These are phyloP conservation scores for Diplodus sargus DNA, from an alignment of 2,797 vertebrate genomes.

Conservation along the genomic window DNA sequence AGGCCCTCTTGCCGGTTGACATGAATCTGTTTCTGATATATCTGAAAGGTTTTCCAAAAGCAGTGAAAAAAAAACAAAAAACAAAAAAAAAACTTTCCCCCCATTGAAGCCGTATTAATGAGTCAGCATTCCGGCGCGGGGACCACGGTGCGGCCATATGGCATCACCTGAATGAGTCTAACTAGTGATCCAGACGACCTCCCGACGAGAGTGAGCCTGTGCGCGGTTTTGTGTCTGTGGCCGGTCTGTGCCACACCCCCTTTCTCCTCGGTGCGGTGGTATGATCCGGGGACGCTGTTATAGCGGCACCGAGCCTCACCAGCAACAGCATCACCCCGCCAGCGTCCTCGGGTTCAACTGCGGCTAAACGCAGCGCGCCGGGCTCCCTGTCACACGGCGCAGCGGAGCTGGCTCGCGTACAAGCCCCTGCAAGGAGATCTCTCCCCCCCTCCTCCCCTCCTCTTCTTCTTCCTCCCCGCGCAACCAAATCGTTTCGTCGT, in stretches of 20 bases:
- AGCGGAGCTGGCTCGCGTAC: conserved; percentile 56
- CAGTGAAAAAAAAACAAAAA: background rate
- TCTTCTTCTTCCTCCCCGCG: conserved; percentile 36
- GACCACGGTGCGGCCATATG: conserved; percentile 62
- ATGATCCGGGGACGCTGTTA: conserved; percentile 84
- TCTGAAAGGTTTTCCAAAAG: background rate
- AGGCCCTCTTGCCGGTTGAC: too few species aligned
- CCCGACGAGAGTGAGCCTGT: conserved; percentile 53
- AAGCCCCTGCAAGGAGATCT: conserved; percentile 53
- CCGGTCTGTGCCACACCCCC: conserved; percentile 83
- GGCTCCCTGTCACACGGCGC: conserved; percentile 69
- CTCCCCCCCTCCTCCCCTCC: background rate
- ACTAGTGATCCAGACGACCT: conserved; percentile 71
- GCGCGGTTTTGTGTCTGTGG: conserved; percentile 54
- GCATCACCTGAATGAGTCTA: conserved; percentile 68
- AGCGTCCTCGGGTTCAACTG: conserved; percentile 78
- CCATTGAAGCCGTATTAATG: conserved; percentile 21
- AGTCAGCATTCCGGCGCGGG: conserved; percentile 70
- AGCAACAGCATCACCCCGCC: conserved; percentile 72
- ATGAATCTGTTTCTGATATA: background rate
- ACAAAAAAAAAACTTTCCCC: conserved; percentile 23
- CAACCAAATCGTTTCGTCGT: conserved; percentile 49
- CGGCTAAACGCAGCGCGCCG: conserved; percentile 79
- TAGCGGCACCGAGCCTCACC: conserved; percentile 80
- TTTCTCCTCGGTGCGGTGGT: conserved; percentile 81